A percentile compares a stretch with the other conserved stretches of the same genome.
Evolutionary conservation across 1,140 invertebrate species (phyloP).

Genomic region (Thaumetopoea pityocampa): DNA sequence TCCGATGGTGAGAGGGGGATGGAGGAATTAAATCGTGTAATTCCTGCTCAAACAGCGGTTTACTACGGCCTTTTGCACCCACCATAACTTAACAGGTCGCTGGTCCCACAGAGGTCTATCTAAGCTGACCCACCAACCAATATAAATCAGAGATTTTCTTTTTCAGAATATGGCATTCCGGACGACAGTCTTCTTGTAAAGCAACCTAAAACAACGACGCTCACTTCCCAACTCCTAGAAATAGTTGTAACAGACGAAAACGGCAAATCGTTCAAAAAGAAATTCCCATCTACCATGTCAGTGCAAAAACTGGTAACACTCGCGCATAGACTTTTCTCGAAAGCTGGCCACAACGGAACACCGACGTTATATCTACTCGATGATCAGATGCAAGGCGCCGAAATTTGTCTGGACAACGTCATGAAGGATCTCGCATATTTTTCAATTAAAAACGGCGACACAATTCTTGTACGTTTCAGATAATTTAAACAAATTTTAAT

Average conservation of each 20-base stretch:
- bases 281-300: conserved; percentile 85
- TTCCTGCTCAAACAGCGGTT: too few species aligned
- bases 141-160: too few species aligned
- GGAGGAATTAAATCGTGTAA: too few species aligned
- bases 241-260: conserved; percentile 79
- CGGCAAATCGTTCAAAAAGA: conserved; percentile 79
- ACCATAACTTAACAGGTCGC: too few species aligned
- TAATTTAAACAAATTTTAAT: conserved; percentile 38
- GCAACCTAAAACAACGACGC: conserved; percentile 76
- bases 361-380: conserved; percentile 74
- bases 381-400: conserved; percentile 77
- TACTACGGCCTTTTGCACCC: too few species aligned
- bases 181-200: conserved; percentile 82
- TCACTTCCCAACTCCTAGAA: conserved; percentile 83
- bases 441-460: conserved; percentile 90
- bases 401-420: conserved; percentile 87
- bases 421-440: conserved; percentile 89
- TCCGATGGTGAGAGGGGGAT: too few species aligned
- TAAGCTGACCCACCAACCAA: too few species aligned
- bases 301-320: conserved; percentile 89
- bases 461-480: conserved; percentile 83
- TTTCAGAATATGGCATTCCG: conserved; percentile 87
- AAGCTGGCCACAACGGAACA: conserved; percentile 43
- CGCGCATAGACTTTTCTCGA: conserved; percentile 81
- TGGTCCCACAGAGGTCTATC: too few species aligned